Evolutionary conservation across 2,888 invertebrate species (phyloP).

Genomic region (Hyles lineata): DNA sequence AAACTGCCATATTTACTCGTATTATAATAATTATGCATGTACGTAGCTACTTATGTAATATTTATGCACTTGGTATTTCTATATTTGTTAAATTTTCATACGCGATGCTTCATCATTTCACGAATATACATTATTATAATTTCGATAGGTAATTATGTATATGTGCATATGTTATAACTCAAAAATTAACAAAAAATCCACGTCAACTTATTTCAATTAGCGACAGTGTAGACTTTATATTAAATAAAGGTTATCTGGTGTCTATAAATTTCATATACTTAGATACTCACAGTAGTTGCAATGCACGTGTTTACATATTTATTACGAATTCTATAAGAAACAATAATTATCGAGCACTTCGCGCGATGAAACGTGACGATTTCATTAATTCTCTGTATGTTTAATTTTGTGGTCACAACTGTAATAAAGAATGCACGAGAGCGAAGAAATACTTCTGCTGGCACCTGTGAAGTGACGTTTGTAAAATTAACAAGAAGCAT

Average conservation of each 20-base stretch:
- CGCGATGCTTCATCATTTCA: background rate
- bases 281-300: background rate
- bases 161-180: background rate
- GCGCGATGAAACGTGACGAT: conserved; percentile 9
- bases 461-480: no score
- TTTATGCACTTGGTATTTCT: background rate
- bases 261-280: background rate
- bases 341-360: background rate
- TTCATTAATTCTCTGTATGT: conserved; percentile 8
- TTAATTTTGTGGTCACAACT: background rate
- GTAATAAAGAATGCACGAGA: background rate
- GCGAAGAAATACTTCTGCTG: no score
- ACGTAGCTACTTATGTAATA: background rate
- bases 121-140: background rate
- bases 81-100: background rate
- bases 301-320: background rate
- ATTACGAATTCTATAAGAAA: background rate
- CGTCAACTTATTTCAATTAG: background rate
- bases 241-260: no score
- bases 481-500: background rate
- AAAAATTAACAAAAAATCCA: background rate
- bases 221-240: background rate
- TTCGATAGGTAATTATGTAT: background rate
- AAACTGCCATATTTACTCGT: conserved; percentile 1
- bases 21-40: conserved; percentile 1